Conservation (phyloP, 2,888 invertebrate species). For the Apamea anceps region DNA sequence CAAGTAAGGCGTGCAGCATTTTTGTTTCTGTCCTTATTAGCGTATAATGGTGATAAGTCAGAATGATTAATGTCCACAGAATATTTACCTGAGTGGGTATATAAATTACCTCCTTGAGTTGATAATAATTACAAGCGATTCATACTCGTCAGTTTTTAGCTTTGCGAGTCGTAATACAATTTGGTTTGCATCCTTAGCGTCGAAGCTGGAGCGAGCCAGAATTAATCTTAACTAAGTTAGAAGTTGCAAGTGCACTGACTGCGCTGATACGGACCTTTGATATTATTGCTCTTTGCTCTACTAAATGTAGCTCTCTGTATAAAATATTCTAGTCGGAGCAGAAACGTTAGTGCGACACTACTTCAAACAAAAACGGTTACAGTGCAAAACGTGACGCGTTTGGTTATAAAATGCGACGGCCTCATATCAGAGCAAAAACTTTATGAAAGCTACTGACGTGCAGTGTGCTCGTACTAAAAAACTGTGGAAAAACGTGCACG, state of each 20-base stretch:
- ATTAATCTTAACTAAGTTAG: conserved; percentile 65
- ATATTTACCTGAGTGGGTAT: conserved; percentile 20
- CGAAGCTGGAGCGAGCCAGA: conserved; percentile 53
- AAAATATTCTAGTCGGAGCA: conserved; percentile 42
- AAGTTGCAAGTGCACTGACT: conserved; percentile 64
- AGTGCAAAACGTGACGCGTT: conserved; percentile 53
- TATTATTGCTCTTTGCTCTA: conserved; percentile 58
- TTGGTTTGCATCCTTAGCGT: conserved; percentile 48
- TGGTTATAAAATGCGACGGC: conserved; percentile 51
- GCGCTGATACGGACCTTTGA: conserved; percentile 61
- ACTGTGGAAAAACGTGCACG: conserved; percentile 13
- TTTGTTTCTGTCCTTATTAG: conserved; percentile 40
- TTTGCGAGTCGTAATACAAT: conserved; percentile 57
- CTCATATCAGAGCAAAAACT: conserved; percentile 61
- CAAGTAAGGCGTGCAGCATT: conserved; percentile 44
- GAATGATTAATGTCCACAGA: conserved; percentile 15
- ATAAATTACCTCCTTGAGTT: conserved; percentile 19
- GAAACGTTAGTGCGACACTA: conserved; percentile 34
- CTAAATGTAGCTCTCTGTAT: conserved; percentile 42
- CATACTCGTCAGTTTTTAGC: conserved; percentile 50
- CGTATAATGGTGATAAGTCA: conserved; percentile 28
- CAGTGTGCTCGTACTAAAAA: conserved; percentile 31
- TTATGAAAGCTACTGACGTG: conserved; percentile 51
- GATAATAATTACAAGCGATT: conserved; percentile 39
- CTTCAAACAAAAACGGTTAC: conserved; percentile 61